Evolutionary conservation across 1,140 invertebrate genomes (phyloP).

Genomic region (Trachymyrmex cornetzi): DNA sequence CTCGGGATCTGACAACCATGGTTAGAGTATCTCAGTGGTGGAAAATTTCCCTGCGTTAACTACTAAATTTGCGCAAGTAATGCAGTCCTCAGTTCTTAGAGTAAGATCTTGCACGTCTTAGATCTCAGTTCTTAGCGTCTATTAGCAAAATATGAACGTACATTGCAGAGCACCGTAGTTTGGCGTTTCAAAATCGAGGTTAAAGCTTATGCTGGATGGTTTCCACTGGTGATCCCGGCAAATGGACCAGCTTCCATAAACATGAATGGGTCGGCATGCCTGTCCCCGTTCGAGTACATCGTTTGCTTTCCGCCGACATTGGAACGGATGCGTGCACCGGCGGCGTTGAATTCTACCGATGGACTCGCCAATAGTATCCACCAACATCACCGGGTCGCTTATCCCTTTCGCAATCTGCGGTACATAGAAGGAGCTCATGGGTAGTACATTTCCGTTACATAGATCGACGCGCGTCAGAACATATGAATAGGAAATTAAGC

Average conservation of each 20-base stretch:
- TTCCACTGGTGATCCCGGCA: constrained; percentile 72
- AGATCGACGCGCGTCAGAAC: constrained; percentile 9
- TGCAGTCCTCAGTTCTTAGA: not conserved
- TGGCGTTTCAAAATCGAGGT: constrained; percentile 68
- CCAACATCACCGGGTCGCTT: not conserved
- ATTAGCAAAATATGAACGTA: constrained; percentile 29
- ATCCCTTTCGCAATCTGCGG: constrained; percentile 6
- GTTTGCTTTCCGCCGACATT: constrained; percentile 74
- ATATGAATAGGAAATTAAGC: constrained; percentile 75
- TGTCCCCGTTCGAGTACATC: constrained; percentile 67
- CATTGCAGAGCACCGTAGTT: constrained; percentile 4
- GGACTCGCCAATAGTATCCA: constrained; percentile 68
- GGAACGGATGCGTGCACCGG: constrained; percentile 72
- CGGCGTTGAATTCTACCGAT: constrained; percentile 74
- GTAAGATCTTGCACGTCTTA: no score
- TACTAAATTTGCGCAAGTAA: not conserved
- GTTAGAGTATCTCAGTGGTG: not conserved
- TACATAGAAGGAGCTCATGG: constrained; percentile 9
- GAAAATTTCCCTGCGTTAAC: not conserved
- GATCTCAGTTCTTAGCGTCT: not conserved
- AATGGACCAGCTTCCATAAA: constrained; percentile 78
- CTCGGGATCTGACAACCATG: no score
- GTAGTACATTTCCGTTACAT: not conserved
- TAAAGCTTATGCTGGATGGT: constrained; percentile 74
- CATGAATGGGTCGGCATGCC: constrained; percentile 71